Conservation (phyloP, 2,888 invertebrate species). For the Ophraella communa region DNA sequence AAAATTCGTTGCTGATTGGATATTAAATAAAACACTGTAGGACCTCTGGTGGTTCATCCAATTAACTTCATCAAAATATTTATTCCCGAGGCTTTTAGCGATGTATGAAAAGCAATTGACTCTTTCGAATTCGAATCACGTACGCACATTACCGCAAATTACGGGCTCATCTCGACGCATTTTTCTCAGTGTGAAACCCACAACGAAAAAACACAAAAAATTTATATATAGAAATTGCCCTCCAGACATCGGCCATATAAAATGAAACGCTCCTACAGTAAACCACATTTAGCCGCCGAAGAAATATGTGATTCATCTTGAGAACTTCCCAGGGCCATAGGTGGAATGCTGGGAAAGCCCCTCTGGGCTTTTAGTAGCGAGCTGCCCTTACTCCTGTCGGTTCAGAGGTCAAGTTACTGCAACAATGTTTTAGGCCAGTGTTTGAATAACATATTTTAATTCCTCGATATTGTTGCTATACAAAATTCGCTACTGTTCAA, state of each 20-base stretch:
- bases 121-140: constrained; percentile 2
- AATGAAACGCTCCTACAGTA: constrained; percentile 19
- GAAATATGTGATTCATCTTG: constrained; percentile 39
- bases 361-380: constrained; percentile 49
- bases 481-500: background rate
- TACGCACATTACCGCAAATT: constrained; percentile 9
- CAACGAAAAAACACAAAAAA: background rate
- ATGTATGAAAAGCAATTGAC: background rate
- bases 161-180: background rate
- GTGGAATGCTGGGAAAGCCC: constrained; percentile 53
- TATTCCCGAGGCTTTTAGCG: background rate
- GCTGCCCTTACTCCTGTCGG: constrained; percentile 42
- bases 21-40: background rate
- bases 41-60: too few relatives aligned
- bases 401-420: constrained; percentile 31
- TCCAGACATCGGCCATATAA: constrained; percentile 5
- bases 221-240: constrained; percentile 9
- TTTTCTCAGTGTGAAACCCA: constrained; percentile 12
- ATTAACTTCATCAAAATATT: background rate
- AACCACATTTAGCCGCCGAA: constrained; percentile 17
- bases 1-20: too few relatives aligned
- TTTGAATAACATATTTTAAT: background rate
- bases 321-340: constrained; percentile 49
- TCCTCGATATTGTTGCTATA: too few relatives aligned
- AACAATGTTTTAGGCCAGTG: constrained; percentile 6